Base-by-base conservation (phyloP, 2,888 invertebrate species). In the Parascotia fuliginaria region DNA sequence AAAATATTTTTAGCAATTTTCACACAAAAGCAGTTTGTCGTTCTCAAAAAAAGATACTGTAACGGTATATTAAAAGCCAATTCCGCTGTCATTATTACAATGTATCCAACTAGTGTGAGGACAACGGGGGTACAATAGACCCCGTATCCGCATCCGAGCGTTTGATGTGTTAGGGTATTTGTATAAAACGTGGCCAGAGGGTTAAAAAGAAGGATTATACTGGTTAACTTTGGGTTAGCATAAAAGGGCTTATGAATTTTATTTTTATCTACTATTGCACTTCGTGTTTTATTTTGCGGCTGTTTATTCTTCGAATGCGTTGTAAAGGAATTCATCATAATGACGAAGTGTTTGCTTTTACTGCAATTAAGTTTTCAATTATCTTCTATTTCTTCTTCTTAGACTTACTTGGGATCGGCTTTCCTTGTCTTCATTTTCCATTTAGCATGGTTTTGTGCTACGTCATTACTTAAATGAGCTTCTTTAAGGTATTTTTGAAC, bases 61-160 rank as follows among this genome's bases (percentile, higher is more conserved):
- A 14, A 9, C n/a, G 13, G 34, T 19, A 61, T 62, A 65, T 62
- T 60, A 60, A 55, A 66, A 54, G 60, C 53, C 60, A 56, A 66
- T 65, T 55, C 46, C 33, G 52, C 49, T 56, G 63, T 56, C 60
- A 57, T 65, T 67, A 63, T 53, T 43, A 34, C 46, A 24, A 37
- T 33, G 44, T 50, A 32, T 36, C 41, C 41, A 37, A 65, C 57
- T 67, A 58, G 65, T 57, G 39, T 46, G 40, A 33, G 55, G 33
- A 38, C 33, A 42, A 31, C 40, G 12, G 37, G 39, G 50, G 43
- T 28, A 67, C 54, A 67, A 67, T 55, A 41, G 58, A n/a, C 45
- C 32, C 40, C 40, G 33, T 48, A 63, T 63, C 57, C 64, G 54
- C 29, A 49, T 44, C 49, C 59, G 44, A 32, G 31, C 64, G 47